Evolutionary conservation across 2,797 vertebrate species (phyloP), one percentile per base, ranked within the genome.

Genomic region (Anisognathus igniventris): DNA sequence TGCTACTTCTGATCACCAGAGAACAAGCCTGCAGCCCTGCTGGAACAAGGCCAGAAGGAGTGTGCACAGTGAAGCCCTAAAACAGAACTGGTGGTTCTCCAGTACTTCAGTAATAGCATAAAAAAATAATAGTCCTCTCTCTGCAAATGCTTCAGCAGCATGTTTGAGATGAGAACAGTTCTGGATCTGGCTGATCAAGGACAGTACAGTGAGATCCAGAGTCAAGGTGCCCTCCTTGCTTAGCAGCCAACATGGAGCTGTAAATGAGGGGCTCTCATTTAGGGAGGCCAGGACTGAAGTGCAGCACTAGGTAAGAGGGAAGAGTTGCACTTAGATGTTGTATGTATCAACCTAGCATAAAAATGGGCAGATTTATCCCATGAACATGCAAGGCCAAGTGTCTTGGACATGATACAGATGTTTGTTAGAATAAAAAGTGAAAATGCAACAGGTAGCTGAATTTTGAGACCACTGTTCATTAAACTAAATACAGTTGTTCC

Each of bases 201-300:
- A 51, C 81, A 83, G 75, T 47, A 77, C 84, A 91, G 75, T 28
- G 50, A 95, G 77, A 94, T 86, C 65, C 54, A 77, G 94, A 93
- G 72, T 66, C 89, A 95, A 94, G 82, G 82, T 91, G 79, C 70
- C 79, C 81, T 86, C 75, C 44, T 64, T 80, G 54, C 79, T 61
- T 27, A 88, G 83, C 83, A 85, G 89, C 58, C 84, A 88, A 62
- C 12, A 23, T 8, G 25, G 54, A 68, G 42, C 22, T 78, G 14
- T 48, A 68, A 86, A 86, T 48, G 40, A 91, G 33, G 81, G 82
- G 33, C 7, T 80, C 50, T 40, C 14, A 48, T 30, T 87, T 37
- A 74, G 35, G 57, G 30, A 70, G 47, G 19, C 31, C 53, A n/a
- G 6, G 12, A 64, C 39, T 30, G 10, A 93, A 77, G 27, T 50